Conservation (phyloP, 2,888 invertebrate species). For the Drosophila macrospina region DNA sequence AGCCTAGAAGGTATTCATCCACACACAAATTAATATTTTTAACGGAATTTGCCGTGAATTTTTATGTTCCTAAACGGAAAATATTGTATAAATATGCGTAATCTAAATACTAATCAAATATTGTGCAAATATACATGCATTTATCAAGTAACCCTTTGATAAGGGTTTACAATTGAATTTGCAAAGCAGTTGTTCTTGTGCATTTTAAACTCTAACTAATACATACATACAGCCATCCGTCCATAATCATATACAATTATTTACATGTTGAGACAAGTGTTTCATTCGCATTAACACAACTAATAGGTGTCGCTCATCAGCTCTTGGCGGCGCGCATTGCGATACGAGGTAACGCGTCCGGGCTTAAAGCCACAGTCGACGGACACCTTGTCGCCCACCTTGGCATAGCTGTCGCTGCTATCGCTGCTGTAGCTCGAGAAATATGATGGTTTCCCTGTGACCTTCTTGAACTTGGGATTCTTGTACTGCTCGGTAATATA, state of each 20-base stretch:
- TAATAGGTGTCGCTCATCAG: conserved; percentile 43
- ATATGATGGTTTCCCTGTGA: conserved; percentile 41
- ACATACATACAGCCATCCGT: conserved; percentile 10
- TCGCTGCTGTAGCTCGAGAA: conserved; percentile 22
- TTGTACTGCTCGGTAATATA: conserved; percentile 85
- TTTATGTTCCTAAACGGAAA: not conserved
- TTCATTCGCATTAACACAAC: not conserved
- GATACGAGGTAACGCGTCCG: conserved; percentile 72
- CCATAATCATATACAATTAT: conserved; percentile 44
- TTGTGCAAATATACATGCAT: not conserved
- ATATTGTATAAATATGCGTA: not conserved
- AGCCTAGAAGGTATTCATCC: not conserved
- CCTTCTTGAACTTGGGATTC: conserved; percentile 76
- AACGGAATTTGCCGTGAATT: conserved; percentile 20
- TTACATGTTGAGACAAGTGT: conserved; percentile 36
- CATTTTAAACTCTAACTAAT: conserved; percentile 16
- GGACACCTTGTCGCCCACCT: conserved; percentile 58
- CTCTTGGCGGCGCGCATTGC: conserved; percentile 60
- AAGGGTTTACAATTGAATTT: conserved; percentile 6
- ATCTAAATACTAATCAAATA: too few species aligned
- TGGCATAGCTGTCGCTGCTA: conserved; percentile 41
- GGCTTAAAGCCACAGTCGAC: conserved; percentile 81
- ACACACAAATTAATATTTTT: not conserved
- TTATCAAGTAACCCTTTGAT: too few species aligned
- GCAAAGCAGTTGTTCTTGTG: not conserved